Conservation (phyloP, 2,113 vertebrate genomes). For the Lichenostomus cassidix region DNA sequence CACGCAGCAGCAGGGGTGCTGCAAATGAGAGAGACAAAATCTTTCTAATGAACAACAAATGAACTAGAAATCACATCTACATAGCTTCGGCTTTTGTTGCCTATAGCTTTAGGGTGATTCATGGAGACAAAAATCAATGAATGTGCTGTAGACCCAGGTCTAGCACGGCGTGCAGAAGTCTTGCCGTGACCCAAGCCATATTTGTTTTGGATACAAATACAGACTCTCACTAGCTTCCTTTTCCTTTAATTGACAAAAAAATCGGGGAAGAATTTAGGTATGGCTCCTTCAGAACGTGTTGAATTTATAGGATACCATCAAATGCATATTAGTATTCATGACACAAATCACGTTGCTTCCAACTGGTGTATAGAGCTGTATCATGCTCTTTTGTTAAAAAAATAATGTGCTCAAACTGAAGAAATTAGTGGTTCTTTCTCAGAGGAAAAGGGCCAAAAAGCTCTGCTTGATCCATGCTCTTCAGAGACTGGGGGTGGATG, state of each 20-base stretch:
- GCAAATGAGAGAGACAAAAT: conserved; percentile 61
- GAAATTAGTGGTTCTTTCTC: neutral
- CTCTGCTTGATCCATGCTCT: neutral
- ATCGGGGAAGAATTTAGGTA: conserved; percentile 10
- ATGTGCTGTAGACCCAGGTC: conserved; percentile 9
- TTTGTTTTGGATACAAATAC: conserved; percentile 65
- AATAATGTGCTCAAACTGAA: neutral
- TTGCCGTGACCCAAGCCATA: conserved; percentile 41
- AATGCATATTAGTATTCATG: conserved; percentile 50
- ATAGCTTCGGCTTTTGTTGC: conserved; percentile 60
- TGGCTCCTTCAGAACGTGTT: conserved; percentile 7
- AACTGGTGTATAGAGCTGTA: conserved; percentile 45
- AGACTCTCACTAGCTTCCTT: conserved; percentile 36
- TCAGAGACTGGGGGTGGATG: neutral
- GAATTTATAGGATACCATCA: conserved; percentile 60
- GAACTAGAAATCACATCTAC: conserved; percentile 63
- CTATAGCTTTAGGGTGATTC: conserved; percentile 63
- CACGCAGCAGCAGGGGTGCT: conserved; percentile 34
- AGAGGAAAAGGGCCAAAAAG: neutral
- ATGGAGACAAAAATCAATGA: conserved; percentile 59
- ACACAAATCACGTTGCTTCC: conserved; percentile 40
- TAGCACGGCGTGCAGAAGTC: neutral
- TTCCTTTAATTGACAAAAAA: conserved; percentile 45
- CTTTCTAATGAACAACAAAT: conserved; percentile 73
- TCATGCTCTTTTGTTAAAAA: conserved; percentile 41